phyloP scores from a whole-genome alignment of 1,140 invertebrate genomes.

The Microplitis demolitor region DNA sequence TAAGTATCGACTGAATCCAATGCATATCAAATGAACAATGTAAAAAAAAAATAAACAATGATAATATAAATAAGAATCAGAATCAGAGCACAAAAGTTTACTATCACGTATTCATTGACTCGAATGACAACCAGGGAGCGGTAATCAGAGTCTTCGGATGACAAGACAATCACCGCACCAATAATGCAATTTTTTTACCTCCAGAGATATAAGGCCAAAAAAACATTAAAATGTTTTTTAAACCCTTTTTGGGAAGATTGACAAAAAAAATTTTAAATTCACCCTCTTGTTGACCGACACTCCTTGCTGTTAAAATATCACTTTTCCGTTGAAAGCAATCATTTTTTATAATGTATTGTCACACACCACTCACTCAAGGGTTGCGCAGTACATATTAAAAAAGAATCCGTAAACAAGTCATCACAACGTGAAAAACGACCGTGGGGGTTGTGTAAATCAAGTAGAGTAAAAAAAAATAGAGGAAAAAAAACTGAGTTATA shows the following conservation, averaged over 20 bases:
- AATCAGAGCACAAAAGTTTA: neutral
- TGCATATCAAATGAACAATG: no score
- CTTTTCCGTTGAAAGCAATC: neutral
- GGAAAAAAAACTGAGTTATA: neutral
- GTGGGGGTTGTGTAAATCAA: neutral
- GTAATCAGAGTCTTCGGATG: neutral
- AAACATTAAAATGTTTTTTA: neutral
- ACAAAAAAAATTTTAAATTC: neutral
- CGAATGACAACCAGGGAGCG: neutral
- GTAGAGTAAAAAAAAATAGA: neutral
- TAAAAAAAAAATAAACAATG: no score
- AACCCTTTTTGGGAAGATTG: neutral
- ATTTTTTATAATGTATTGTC: constrained; percentile 5
- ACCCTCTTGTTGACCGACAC: neutral
- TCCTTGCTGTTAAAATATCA: neutral
- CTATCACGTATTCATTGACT: neutral
- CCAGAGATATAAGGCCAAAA: no score
- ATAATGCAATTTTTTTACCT: no score
- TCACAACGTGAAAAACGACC: neutral
- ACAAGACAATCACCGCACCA: neutral
- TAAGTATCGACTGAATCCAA: no score
- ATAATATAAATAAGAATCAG: neutral
- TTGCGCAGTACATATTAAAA: neutral
- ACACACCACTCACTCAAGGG: neutral
- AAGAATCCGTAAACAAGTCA: neutral